Conservation (phyloP, 2,797 vertebrate species). For the Platyrinchus mystaceus region DNA sequence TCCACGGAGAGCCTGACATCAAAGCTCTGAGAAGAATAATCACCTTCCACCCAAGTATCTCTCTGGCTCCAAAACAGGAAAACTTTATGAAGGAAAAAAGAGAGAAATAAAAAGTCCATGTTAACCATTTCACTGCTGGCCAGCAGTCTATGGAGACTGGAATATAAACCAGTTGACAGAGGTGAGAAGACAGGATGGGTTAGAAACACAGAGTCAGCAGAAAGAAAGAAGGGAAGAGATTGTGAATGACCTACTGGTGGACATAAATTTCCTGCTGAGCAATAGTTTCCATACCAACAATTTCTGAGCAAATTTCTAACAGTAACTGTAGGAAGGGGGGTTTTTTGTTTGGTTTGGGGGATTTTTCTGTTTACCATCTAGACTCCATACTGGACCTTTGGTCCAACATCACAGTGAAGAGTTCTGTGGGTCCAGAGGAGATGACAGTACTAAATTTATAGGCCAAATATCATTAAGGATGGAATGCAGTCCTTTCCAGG, state of each 20-base stretch:
- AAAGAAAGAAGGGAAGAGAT: neutral
- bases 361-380: neutral
- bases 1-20: neutral
- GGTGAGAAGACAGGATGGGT: neutral
- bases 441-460: conserved; percentile 1
- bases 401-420: neutral
- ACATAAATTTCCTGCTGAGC: neutral
- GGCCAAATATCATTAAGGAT: neutral
- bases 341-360: neutral
- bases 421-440: neutral
- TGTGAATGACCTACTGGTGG: neutral
- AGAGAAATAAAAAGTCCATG: neutral
- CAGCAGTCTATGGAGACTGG: neutral
- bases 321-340: neutral
- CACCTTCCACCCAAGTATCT: neutral
- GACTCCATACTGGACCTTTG: neutral
- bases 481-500: conserved; percentile 46
- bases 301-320: neutral
- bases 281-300: conserved; percentile 12
- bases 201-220: neutral
- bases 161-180: neutral
- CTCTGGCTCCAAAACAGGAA: neutral
- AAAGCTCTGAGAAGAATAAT: neutral
- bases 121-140: neutral
- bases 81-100: neutral